A percentile compares a stretch with the other conserved stretches of the same genome.
phyloP scores from a whole-genome alignment of 2,888 invertebrate genomes.

The Amblyjoppa fuscipennis region DNA sequence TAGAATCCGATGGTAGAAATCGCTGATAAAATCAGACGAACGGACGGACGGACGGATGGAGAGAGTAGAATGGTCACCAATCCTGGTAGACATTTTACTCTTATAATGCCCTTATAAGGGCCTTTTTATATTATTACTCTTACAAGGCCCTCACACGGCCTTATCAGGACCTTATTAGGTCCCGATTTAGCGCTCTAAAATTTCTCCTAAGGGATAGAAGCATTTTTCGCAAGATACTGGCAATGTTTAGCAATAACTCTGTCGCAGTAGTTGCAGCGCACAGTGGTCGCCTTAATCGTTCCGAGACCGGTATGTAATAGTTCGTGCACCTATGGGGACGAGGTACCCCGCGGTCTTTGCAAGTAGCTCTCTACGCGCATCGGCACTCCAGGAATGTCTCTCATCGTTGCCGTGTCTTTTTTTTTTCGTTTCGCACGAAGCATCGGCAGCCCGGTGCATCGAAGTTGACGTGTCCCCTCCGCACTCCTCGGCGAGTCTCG shows the following conservation, averaged over 20 bases:
- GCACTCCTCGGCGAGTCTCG: constrained; percentile 49
- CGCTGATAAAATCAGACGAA: too few relatives aligned
- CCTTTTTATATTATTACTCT: too few relatives aligned
- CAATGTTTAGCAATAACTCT: not conserved
- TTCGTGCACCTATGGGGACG: not conserved
- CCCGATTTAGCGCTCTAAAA: too few relatives aligned
- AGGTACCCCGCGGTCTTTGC: constrained; percentile 11
- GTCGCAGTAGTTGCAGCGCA: not conserved
- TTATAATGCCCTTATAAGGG: too few relatives aligned
- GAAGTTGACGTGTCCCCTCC: constrained; percentile 15
- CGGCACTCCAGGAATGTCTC: constrained; percentile 54
- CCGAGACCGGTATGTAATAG: constrained; percentile 4
- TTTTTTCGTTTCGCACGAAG: constrained; percentile 16
- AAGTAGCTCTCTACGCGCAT: constrained; percentile 22
- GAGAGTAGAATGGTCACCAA: too few relatives aligned
- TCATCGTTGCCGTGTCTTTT: constrained; percentile 21
- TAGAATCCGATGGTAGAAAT: too few relatives aligned
- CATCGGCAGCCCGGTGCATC: constrained; percentile 22
- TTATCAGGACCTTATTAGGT: too few relatives aligned
- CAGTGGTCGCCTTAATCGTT: not conserved
- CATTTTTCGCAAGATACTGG: too few relatives aligned
- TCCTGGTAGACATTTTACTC: too few relatives aligned
- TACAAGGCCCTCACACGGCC: too few relatives aligned
- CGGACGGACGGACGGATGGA: too few relatives aligned
- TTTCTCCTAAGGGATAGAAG: too few relatives aligned